Conservation (phyloP, 1,140 invertebrate species). For the Penaeus japonicus region DNA sequence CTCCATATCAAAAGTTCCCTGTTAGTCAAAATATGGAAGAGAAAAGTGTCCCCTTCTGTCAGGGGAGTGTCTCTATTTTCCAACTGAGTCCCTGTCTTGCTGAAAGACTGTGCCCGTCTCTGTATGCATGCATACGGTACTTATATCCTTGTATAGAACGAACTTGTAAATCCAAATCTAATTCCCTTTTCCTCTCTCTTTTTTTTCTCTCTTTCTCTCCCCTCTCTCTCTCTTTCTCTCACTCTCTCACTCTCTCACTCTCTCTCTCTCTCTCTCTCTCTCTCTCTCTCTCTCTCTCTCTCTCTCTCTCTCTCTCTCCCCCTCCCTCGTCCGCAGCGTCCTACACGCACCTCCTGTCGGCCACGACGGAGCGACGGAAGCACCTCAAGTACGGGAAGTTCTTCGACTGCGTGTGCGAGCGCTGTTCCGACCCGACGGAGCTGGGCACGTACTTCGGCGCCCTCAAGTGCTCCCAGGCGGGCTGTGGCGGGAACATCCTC, state of each 20-base stretch:
- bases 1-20: too few relatives aligned
- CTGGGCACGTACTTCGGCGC: slow-evolving; percentile 58
- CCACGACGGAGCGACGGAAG: slow-evolving; percentile 72
- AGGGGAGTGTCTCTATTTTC: too few relatives aligned
- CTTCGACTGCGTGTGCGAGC: slow-evolving; percentile 75
- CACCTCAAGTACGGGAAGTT: slow-evolving; percentile 77
- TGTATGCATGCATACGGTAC: too few relatives aligned
- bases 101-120: too few relatives aligned
- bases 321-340: slow-evolving; percentile 62
- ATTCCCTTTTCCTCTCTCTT: background rate
- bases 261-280: background rate
- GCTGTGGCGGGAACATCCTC: slow-evolving; percentile 51
- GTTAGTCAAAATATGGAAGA: too few relatives aligned
- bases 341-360: slow-evolving; percentile 78
- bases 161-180: too few relatives aligned
- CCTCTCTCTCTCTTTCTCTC: too few relatives aligned
- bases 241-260: background rate
- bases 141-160: too few relatives aligned
- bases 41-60: too few relatives aligned
- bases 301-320: background rate
- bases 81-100: too few relatives aligned
- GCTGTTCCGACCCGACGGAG: slow-evolving; percentile 76
- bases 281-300: too few relatives aligned
- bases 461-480: slow-evolving; percentile 50
- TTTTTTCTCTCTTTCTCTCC: background rate